Base-by-base conservation (phyloP, 2,888 invertebrate species). In the Leucophenga montana region DNA sequence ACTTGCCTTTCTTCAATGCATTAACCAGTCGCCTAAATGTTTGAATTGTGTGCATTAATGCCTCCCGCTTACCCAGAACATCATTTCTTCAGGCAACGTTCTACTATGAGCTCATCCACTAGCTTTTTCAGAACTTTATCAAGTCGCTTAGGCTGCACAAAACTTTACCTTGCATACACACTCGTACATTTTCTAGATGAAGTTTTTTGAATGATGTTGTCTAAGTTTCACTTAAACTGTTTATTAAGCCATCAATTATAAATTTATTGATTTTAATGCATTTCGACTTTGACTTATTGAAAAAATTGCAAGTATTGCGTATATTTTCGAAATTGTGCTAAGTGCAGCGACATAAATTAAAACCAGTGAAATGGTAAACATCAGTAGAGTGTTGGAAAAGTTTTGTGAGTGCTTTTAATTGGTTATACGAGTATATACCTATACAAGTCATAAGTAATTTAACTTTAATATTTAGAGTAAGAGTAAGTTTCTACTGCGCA, bases 241-340 rank as follows among this genome's bases (percentile, higher is more conserved):
- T 80, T 78, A 81, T 80, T 76, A 80, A 80, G 80, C 73, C 74
- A 83, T 81, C 82, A 83, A 78, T 80, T 80, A 77, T 72, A 31
- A 22, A 66, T 50, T 62, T 71, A 82, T 80, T 79, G 77, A 76
- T 75, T 78, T 73, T 61, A 39, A 71, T 50, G 18, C 50, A 39
- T 39, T 39, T 39, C 39, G 39, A 39, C 11, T 39, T 39, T 39
- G 39, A 39, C 3, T 8, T 39, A 11, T 39, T 39, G 11, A 39
- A 39, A 39, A 39, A 11, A 39, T 11, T 39, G 11, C 8, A 39
- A 39, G 11, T 39, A 39, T 8, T 5, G 39, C 8, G 9, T 39
- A 39, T 11, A 39, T 39, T 39, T 39, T 27, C 4, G 4, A 4
- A 39, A 39, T 39, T 5, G 8, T 39, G 39, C 9, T 39, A 11